These are phyloP conservation scores for Monopterus albus DNA, from an alignment of 2,113 vertebrate species.

Conservation along the genomic window DNA sequence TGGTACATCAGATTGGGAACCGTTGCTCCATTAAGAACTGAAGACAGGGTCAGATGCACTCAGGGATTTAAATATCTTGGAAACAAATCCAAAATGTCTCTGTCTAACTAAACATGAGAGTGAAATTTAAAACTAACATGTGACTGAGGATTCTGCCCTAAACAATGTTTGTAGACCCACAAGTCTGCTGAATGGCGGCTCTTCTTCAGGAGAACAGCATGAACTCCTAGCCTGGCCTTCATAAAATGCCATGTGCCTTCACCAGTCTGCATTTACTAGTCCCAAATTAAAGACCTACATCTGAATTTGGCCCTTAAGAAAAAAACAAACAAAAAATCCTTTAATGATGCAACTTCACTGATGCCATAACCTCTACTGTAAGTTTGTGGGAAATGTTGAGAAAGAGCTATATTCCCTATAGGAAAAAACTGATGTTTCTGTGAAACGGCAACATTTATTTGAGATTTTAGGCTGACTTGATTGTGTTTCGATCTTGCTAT, in stretches of 20 bases:
- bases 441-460: not conserved
- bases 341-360: slow-evolving; percentile 55
- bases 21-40: not conserved
- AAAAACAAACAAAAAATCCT: slow-evolving; percentile 54
- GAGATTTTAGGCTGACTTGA: slow-evolving; percentile 7
- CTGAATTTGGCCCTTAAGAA: slow-evolving; percentile 67
- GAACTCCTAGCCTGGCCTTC: slow-evolving; percentile 49
- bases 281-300: slow-evolving; percentile 72
- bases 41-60: not conserved
- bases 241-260: slow-evolving; percentile 62
- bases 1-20: not conserved
- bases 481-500: slow-evolving; percentile 22
- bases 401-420: slow-evolving; percentile 5
- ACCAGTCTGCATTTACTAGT: slow-evolving; percentile 71
- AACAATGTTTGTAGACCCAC: not conserved
- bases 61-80: not conserved
- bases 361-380: slow-evolving; percentile 56
- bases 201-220: slow-evolving; percentile 13
- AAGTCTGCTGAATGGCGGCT: slow-evolving; percentile 1
- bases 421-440: slow-evolving; percentile 8
- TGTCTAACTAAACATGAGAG: not conserved
- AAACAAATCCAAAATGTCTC: not conserved
- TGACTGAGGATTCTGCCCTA: not conserved
- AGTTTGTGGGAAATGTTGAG: slow-evolving; percentile 45
- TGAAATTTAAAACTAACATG: not conserved